phyloP scores from a whole-genome alignment of 1,140 invertebrate genomes.

The Eriosoma lanigerum region DNA sequence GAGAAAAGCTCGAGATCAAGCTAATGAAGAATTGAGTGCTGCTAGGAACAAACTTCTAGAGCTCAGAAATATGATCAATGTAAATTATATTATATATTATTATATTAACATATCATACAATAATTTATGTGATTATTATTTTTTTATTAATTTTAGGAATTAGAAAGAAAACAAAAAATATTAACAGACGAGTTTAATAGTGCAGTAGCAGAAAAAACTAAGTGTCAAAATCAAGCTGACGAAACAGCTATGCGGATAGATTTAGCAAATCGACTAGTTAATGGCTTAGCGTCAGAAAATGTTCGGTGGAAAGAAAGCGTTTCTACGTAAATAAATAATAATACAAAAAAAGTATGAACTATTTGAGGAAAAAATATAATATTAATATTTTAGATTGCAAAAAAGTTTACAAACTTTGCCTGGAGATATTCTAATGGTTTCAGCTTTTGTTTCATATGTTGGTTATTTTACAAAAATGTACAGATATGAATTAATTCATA shows the following conservation, averaged over 20 bases:
- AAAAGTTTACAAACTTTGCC: constrained; percentile 74
- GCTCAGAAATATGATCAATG: constrained; percentile 60
- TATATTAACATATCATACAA: not conserved
- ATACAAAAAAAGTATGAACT: not conserved
- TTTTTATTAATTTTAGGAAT: constrained; percentile 60
- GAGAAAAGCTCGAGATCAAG: constrained; percentile 72
- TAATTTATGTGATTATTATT: not conserved
- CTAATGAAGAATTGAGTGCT: constrained; percentile 78
- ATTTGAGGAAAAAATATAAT: not conserved
- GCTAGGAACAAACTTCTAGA: constrained; percentile 76
- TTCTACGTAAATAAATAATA: constrained; percentile 58
- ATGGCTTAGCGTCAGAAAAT: constrained; percentile 90
- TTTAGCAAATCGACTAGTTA: constrained; percentile 87
- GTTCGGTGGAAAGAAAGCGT: constrained; percentile 79
- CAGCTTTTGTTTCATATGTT: constrained; percentile 94
- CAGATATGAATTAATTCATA: constrained; percentile 75
- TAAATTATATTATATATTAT: not conserved
- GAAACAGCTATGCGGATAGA: constrained; percentile 81
- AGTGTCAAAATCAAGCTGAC: constrained; percentile 84
- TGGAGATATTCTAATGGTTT: constrained; percentile 84
- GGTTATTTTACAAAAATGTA: constrained; percentile 90
- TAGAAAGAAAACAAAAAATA: constrained; percentile 77
- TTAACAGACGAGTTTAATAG: constrained; percentile 80
- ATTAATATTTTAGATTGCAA: constrained; percentile 59
- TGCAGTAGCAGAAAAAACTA: constrained; percentile 82